Evolutionary conservation across 1,140 invertebrate genomes (phyloP), one percentile per base, ranked within the genome.

Genomic region (Bombus huntii): DNA sequence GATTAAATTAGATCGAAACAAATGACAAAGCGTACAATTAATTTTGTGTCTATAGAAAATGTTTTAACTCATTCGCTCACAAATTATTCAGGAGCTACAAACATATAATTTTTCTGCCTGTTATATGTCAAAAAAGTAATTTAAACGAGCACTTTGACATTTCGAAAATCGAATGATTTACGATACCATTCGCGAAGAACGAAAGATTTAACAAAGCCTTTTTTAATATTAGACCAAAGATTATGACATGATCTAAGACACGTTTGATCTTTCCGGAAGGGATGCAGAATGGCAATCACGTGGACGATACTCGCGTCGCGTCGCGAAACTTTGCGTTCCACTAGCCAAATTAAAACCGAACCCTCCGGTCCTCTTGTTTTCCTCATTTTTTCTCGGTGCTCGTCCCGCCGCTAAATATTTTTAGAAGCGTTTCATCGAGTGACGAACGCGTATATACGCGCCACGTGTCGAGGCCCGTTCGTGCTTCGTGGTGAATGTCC

Each of bases 391-490:
- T 22, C 53, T 12, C 44, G 57, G 22, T 34, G 44, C 9, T 31
- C 6, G 22, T n/a, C 62, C 31, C 34, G 62, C 39, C 78, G 37
- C 65, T 57, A 87, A 90, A 90, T 90, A 90, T 90, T 90, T 90
- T 90, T 90, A 90, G 89, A 90, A 88, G 71, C 82, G 88, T 88
- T 86, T 88, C 83, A 81, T 86, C 78, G 89, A 80, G 47, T 85
- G 86, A 83, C 85, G 81, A 88, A 34, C 89, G 47, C 89, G 81
- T 68, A 84, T 65, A 87, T 90, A 90, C 85, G 81, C 74, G 87
- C 85, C 83, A 91, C 92, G 88, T 92, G 92, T 91, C 91, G 84
- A 44, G 84, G 66, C 22, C 74, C 70, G 79, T 80, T 66, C 85
- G 83, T 66, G 53, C 76, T 73, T 75, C 74, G 77, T 89, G 86